Conservation (phyloP, 2,113 vertebrate species). For the Lepisosteus osseus region DNA sequence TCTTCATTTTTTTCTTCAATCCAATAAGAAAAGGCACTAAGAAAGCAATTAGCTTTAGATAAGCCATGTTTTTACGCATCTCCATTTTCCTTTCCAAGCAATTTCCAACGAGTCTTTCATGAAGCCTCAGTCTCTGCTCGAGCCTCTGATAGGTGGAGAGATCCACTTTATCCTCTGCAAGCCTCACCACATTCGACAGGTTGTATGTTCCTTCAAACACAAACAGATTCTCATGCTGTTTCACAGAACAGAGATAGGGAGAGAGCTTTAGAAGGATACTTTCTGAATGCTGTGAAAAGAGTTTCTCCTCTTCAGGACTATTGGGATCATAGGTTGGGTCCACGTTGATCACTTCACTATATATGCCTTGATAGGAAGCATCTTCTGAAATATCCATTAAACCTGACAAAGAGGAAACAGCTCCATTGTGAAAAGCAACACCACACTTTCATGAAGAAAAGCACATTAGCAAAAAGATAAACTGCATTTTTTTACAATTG, state of each 20-base stretch:
- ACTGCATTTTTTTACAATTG: too few species aligned
- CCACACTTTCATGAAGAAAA: too few species aligned
- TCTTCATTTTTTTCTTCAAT: constrained; percentile 64
- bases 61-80: constrained; percentile 48
- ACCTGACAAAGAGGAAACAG: constrained; percentile 38
- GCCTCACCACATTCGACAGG: constrained; percentile 49
- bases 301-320: constrained; percentile 46
- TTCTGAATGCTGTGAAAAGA: constrained; percentile 60
- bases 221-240: constrained; percentile 61
- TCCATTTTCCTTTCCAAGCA: constrained; percentile 55
- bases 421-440: neutral
- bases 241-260: constrained; percentile 46
- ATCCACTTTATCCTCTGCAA: constrained; percentile 53
- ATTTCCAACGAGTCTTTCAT: constrained; percentile 58
- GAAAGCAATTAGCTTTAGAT: constrained; percentile 62
- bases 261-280: constrained; percentile 56
- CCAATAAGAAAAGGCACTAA: constrained; percentile 57
- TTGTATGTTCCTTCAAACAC: constrained; percentile 52
- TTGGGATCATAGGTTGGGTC: constrained; percentile 66
- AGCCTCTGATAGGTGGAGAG: constrained; percentile 55
- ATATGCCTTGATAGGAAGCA: constrained; percentile 60
- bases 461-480: too few species aligned
- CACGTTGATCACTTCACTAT: constrained; percentile 45
- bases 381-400: constrained; percentile 58
- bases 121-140: constrained; percentile 58